Evolutionary conservation across 2,888 invertebrate genomes (phyloP).

Genomic region (Cyclophora albipunctata): DNA sequence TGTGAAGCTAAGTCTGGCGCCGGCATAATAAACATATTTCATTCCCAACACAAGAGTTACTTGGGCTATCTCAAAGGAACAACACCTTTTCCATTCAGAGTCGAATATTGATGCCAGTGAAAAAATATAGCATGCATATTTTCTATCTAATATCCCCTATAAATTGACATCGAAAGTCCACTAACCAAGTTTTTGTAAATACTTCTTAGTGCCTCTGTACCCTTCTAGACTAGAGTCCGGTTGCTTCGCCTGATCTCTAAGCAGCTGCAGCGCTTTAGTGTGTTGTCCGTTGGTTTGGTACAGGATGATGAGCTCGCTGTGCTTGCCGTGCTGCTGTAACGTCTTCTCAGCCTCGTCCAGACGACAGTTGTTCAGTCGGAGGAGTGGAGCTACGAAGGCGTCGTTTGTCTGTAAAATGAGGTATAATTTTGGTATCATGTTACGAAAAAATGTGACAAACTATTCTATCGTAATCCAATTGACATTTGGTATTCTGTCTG

Average conservation of each 20-base stretch:
- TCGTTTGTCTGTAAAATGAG: constrained; percentile 87
- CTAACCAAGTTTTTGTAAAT: constrained; percentile 90
- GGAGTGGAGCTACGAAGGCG: constrained; percentile 91
- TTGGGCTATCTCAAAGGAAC: too few relatives aligned
- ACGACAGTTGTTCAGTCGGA: constrained; percentile 94
- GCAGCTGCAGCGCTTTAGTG: constrained; percentile 90
- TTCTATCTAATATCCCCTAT: too few relatives aligned
- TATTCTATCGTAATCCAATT: too few relatives aligned
- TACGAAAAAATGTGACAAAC: neutral
- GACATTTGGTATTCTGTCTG: too few relatives aligned
- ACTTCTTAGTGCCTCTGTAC: constrained; percentile 88
- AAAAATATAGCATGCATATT: too few relatives aligned
- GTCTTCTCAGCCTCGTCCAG: constrained; percentile 95
- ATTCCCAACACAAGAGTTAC: too few relatives aligned
- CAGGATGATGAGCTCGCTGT: constrained; percentile 94
- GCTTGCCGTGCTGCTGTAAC: constrained; percentile 89
- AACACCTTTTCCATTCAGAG: too few relatives aligned
- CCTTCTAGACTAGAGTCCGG: constrained; percentile 86
- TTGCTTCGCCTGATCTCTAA: constrained; percentile 84
- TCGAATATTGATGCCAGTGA: too few relatives aligned
- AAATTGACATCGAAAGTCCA: neutral
- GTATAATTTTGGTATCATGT: neutral
- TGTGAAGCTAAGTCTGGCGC: too few relatives aligned
- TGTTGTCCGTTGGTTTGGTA: constrained; percentile 97
- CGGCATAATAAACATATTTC: too few relatives aligned